phyloP scores from a whole-genome alignment of 2,797 vertebrate genomes.

The Luscinia megarhynchos region DNA sequence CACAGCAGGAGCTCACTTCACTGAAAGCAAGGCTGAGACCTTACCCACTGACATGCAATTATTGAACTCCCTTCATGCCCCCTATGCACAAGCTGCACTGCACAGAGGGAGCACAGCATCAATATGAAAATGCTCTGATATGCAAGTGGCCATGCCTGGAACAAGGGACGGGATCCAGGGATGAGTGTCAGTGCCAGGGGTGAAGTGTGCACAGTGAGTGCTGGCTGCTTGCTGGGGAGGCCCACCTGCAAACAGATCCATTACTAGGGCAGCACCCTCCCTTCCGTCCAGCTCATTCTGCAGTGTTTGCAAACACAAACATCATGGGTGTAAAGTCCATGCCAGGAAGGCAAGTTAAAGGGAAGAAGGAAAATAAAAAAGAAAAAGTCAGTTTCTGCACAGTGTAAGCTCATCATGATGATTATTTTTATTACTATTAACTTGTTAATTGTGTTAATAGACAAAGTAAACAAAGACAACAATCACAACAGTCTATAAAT shows the following conservation, averaged over 20 bases:
- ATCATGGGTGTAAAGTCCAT: background rate
- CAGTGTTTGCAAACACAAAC: background rate
- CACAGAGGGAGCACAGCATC: background rate
- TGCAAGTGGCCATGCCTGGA: background rate
- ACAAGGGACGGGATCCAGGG: background rate
- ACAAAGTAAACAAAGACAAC: background rate
- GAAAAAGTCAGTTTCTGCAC: background rate
- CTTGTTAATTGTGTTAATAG: background rate
- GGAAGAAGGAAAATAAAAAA: background rate
- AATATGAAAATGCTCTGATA: background rate
- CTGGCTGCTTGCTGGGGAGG: background rate
- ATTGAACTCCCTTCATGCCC: background rate
- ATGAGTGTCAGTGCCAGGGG: fast-evolving
- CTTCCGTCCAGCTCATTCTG: background rate
- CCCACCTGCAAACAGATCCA: background rate
- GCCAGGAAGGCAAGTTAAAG: background rate
- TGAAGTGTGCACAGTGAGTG: background rate
- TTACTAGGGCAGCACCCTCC: background rate
- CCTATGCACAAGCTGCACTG: background rate
- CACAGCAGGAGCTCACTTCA: background rate
- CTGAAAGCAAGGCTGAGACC: background rate
- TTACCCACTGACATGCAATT: background rate
- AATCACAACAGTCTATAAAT: background rate
- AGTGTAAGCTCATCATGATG: background rate
- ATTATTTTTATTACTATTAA: background rate